Percentiles rank a stretch among this genome's conserved stretches.
These are phyloP conservation scores for Paratilapia polleni DNA, from an alignment of 2,113 vertebrate genomes.

Conservation along the genomic window DNA sequence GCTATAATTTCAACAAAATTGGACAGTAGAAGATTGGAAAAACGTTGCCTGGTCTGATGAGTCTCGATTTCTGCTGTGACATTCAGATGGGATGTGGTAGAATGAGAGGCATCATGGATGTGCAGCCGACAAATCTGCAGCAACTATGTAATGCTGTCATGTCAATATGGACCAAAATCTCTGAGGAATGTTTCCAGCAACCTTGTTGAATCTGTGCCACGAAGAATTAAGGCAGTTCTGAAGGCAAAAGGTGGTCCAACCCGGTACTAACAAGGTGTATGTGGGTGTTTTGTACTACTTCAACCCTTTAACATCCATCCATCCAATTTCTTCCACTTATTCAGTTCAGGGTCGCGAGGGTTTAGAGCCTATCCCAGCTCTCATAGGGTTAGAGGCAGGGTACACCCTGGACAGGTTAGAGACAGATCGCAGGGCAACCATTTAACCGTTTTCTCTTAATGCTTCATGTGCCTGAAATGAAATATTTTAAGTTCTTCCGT, in stretches of 20 bases:
- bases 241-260: no score
- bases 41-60: no score
- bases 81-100: no score
- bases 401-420: no score
- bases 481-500: neutral
- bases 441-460: neutral
- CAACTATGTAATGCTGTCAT: neutral
- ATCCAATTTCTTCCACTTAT: neutral
- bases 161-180: neutral
- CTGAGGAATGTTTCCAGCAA: neutral
- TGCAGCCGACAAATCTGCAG: neutral
- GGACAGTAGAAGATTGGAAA: no score
- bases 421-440: no score
- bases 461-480: neutral
- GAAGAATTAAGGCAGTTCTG: neutral
- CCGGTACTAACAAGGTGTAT: neutral
- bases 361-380: no score
- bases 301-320: neutral
- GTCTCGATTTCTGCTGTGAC: no score
- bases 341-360: neutral
- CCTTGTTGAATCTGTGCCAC: neutral
- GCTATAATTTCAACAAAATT: no score
- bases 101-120: neutral
- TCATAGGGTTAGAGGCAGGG: no score
- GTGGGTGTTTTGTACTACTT: neutral